These are phyloP conservation scores for Elanoides forficatus DNA, from an alignment of 2,113 vertebrate genomes.

Conservation along the genomic window DNA sequence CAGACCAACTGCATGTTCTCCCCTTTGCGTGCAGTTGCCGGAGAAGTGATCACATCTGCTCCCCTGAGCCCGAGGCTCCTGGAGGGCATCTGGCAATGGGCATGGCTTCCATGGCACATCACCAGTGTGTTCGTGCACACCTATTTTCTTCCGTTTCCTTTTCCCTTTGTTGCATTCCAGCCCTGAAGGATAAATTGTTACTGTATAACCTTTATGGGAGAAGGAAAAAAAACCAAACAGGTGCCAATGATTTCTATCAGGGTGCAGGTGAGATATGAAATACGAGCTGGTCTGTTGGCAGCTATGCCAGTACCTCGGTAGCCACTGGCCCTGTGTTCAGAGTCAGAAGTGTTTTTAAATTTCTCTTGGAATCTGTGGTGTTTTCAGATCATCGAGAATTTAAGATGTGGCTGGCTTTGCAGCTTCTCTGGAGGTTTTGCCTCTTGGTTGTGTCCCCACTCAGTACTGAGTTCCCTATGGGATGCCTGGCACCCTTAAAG, in stretches of 20 bases:
- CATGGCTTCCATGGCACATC: background rate
- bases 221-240: background rate
- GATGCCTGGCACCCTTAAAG: background rate
- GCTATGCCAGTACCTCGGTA: background rate
- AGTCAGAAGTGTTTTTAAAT: background rate
- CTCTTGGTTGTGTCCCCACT: background rate
- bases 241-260: background rate
- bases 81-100: background rate
- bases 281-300: background rate
- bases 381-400: background rate
- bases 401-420: background rate
- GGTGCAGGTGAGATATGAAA: background rate
- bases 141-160: background rate
- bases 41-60: background rate
- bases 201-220: background rate
- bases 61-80: background rate
- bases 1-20: background rate
- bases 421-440: background rate
- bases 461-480: background rate
- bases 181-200: background rate
- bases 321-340: background rate
- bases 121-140: background rate
- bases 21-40: background rate
- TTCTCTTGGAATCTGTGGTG: background rate
- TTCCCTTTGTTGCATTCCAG: background rate